Evolutionary conservation across 2,888 invertebrate genomes (phyloP), one percentile per base, ranked within the genome.

Genomic region (Limnephilus auricula): DNA sequence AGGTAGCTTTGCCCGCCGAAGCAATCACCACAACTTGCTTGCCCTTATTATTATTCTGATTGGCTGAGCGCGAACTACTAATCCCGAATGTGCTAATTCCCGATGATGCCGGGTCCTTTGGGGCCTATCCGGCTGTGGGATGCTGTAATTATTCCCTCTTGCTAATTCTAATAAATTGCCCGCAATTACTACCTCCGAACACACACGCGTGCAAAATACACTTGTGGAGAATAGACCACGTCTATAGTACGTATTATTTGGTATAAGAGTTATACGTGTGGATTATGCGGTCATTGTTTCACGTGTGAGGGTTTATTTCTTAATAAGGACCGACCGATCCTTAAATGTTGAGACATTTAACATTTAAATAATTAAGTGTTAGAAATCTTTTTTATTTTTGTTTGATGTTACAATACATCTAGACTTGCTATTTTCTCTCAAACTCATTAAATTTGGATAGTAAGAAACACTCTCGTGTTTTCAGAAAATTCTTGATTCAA

Each of bases 91-190:
- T 82, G 82, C 82, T 82, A 82, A 82, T 82, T 82, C 82, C 82
- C 82, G 82, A 18, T 82, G 82, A 82, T 34, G 32, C 25, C 82
- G 82, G 34, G 82, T n/a, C 82, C 34, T 32, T 65, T n/a, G 65
- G 65, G 65, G 10, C 3, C 82, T 32, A 34, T 25, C 32, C 25
- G 34, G 25, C 82, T 82, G 82, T 6, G 82, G 82, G 5, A 5
- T 65, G 50, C 25, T 83, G 32, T 90, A 90, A 90, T 90, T 79
- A 92, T 90, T 90, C 90, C 89, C 37, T 25, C 25, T 79, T 31
- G 88, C 31, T 91, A 88, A 91, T 91, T 91, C 90, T 85, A 89
- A 89, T 89, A 85, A 91, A 89, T 91, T 91, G 84, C 25, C 91
- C 78, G 37, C 78, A 89, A 91, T 91, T 89, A 89, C 45, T 25